phyloP scores from a whole-genome alignment of 2,113 vertebrate species.

The Nansenia antarctica region DNA sequence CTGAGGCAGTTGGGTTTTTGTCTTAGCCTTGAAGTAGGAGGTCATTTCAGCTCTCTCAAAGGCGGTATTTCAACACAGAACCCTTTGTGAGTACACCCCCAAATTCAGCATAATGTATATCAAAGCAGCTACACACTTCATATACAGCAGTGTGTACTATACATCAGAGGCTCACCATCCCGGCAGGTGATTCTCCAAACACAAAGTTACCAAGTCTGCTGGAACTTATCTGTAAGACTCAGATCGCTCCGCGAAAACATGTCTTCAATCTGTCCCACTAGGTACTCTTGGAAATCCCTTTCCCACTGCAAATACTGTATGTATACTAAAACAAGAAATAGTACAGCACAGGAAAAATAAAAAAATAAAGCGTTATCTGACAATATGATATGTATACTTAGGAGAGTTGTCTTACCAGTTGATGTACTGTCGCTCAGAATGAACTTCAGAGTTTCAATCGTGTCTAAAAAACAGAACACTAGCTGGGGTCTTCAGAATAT shows the following conservation, averaged over 20 bases:
- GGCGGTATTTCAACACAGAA: too few relatives aligned
- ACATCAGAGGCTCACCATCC: too few relatives aligned
- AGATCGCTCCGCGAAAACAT: too few relatives aligned
- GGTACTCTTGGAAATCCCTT: neutral
- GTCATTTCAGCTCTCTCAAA: slow-evolving; percentile 32
- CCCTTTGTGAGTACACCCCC: too few relatives aligned
- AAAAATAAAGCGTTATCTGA: neutral
- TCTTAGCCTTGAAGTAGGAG: slow-evolving; percentile 27
- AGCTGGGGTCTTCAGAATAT: neutral
- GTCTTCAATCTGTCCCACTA: neutral
- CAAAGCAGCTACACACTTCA: too few relatives aligned
- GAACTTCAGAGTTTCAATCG: neutral
- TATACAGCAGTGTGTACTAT: too few relatives aligned
- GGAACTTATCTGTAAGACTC: too few relatives aligned
- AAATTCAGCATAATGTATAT: too few relatives aligned
- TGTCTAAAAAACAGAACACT: neutral
- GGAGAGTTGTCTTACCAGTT: neutral
- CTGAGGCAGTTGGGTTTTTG: slow-evolving; percentile 22
- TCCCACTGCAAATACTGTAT: neutral
- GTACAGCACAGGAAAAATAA: too few relatives aligned
- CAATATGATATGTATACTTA: neutral
- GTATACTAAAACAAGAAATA: neutral
- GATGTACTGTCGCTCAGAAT: neutral
- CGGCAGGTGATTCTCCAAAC: too few relatives aligned
- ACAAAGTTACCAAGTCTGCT: too few relatives aligned